Base-by-base conservation (phyloP, 2,888 invertebrate genomes). In the Pheosia tremula region DNA sequence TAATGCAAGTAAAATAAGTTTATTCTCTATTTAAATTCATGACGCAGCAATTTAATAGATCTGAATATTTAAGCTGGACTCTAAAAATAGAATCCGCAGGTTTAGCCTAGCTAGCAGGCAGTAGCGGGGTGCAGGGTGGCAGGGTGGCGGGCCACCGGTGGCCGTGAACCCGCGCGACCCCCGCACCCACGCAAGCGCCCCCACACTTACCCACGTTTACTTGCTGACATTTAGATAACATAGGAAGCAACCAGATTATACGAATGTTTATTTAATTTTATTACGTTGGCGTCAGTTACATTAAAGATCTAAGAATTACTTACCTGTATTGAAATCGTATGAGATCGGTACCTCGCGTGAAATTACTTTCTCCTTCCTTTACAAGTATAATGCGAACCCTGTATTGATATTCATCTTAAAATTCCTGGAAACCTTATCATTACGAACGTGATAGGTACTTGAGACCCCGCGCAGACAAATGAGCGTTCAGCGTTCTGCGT, bases 81-180 rank as follows among this genome's bases (percentile, higher is more conserved):
- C 85, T 86, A 87, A 85, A 89, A 87, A 89, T 90, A 90, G 84
- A 70, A 76, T 63, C 69, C n/a, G 58, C 62, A 76, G 74, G 71
- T 69, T 53, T 69, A 52, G 71, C 63, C 58, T 79, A 78, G 77
- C 77, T 68, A 69, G 75, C 63, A 64, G 70, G 71, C 72, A 70
- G 68, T 67, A 70, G 63, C 66, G 69, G 66, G 74, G 67, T 67
- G 71, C 13, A 62, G 77, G 70, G 73, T 74, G 73, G 71, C 63
- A 47, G 64, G 62, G 69, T 65, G 70, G 73, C 67, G 75, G 67
- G 72, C 67, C 67, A 56, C 59, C 61, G 56, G 74, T 80, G 90
- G 86, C 93, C 93, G 85, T 93, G 93, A 93, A 93, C 93, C 87
- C 87, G 39, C 68, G 64, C 90, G 90, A 90, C 85, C 92, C 87